Conservation (phyloP, 2,113 vertebrate species). For the Todiramphus chloris region DNA sequence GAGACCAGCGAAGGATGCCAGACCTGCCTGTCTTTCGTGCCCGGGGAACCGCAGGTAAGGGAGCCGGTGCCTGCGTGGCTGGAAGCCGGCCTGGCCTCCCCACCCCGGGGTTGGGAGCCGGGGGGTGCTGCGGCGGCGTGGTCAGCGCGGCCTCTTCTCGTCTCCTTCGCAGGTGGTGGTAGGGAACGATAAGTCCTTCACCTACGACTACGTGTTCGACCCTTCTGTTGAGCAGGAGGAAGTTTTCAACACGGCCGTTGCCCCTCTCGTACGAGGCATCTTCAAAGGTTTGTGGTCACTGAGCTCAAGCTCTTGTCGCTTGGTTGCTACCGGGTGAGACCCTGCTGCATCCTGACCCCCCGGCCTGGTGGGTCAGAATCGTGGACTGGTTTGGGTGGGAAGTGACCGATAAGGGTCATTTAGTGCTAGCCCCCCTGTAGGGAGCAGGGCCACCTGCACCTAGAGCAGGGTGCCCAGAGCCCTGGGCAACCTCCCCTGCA, state of each 20-base stretch:
- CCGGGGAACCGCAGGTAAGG: slow-evolving; percentile 88
- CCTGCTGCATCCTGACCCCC: too few relatives aligned
- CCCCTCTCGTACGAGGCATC: slow-evolving; percentile 84
- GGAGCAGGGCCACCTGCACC: too few relatives aligned
- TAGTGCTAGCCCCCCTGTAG: too few relatives aligned
- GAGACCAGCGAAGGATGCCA: slow-evolving; percentile 90
- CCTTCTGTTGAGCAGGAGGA: slow-evolving; percentile 92
- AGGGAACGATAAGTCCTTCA: slow-evolving; percentile 90
- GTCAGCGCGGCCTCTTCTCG: not conserved
- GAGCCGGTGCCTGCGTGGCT: fast-evolving
- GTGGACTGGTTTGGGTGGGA: too few relatives aligned
- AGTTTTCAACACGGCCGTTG: slow-evolving; percentile 85
- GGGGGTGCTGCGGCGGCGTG: fast-evolving
- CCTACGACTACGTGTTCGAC: slow-evolving; percentile 94
- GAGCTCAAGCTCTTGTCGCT: too few relatives aligned
- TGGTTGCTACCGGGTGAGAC: too few relatives aligned
- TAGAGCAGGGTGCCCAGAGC: too few relatives aligned
- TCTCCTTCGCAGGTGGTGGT: slow-evolving; percentile 84
- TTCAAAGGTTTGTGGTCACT: slow-evolving; percentile 81
- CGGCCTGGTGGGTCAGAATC: too few relatives aligned
- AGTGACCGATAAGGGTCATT: too few relatives aligned
- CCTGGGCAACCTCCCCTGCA: too few relatives aligned
- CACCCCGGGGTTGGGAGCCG: not conserved
- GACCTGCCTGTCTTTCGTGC: slow-evolving; percentile 88
- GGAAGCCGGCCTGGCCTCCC: not conserved